A percentile compares a stretch with the other conserved stretches of the same genome.
phyloP scores from a whole-genome alignment of 2,888 invertebrate species.

The Hydropsyche betteni region DNA sequence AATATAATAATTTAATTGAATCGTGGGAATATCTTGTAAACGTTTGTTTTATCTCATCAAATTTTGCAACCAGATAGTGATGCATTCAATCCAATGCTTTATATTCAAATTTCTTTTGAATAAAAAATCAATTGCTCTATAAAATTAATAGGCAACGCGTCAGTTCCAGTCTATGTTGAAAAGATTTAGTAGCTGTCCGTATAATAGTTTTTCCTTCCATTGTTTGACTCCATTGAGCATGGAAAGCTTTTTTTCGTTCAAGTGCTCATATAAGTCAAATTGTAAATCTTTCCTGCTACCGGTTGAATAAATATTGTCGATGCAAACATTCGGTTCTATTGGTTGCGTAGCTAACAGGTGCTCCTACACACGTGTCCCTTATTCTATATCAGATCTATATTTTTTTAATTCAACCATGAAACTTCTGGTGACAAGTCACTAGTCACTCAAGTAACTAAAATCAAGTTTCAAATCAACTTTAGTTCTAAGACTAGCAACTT shows the following conservation, averaged over 20 bases:
- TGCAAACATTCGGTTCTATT: conserved; percentile 19
- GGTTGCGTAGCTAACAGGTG: conserved; percentile 19
- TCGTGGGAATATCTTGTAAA: conserved; percentile 7
- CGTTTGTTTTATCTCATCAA: background rate
- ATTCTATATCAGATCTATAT: background rate
- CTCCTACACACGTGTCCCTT: background rate
- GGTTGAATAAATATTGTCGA: conserved; percentile 12
- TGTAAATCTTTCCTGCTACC: conserved; percentile 11
- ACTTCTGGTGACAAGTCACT: background rate
- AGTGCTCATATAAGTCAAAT: background rate
- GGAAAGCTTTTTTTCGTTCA: conserved; percentile 8
- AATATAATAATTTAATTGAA: background rate
- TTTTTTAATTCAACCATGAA: background rate
- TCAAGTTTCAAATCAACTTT: too few species aligned
- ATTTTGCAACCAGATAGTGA: background rate
- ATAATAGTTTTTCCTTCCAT: conserved; percentile 4
- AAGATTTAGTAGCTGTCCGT: background rate
- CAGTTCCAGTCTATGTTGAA: background rate
- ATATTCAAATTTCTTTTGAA: background rate
- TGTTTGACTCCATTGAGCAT: background rate
- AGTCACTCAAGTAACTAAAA: too few species aligned
- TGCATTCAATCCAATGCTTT: background rate
- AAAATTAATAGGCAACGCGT: background rate
- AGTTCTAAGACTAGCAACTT: too few species aligned
- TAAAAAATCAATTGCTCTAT: background rate